Evolutionary conservation across 2,113 vertebrate species (phyloP), one percentile per base, ranked within the genome.

Genomic region (Ibidorhyncha struthersii): DNA sequence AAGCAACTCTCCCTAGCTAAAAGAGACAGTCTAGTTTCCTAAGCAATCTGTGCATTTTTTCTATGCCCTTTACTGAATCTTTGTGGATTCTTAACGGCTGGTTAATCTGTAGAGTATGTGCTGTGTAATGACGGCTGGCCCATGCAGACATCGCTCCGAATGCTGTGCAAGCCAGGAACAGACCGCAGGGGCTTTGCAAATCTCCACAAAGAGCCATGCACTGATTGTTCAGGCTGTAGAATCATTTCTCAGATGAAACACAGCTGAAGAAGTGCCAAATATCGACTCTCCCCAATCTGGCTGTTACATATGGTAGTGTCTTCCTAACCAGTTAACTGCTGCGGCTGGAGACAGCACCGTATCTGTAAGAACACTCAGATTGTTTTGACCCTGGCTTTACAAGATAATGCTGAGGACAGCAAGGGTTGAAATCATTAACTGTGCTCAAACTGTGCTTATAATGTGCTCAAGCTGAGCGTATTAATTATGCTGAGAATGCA

Each of bases 261-360:
- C 78, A 96, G 80, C 86, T 93, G 90, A 97, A 81, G 76, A 94
- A 92, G 47, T 92, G 96, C 96, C 94, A 97, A 93, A 97, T 93
- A 93, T 52, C 14, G 29, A 81, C n/a, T 91, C 43, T 94, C 71
- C 29, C 67, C 93, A 90, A 19, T 85, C 85, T 93, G 82, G 77
- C 56, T 62, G 52, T 93, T 94, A 82, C 91, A 94, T 69, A 82
- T 62, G 74, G 80, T 49, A 71, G 90, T 62, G 59, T 86, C 89
- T 96, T 98, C 89, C 93, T 93, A 88, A 85, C 67, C 79, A 91
- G 81, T 94, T 97, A 91, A 87, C 81, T 85, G 55, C 94, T 95
- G 63, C 59, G 85, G 71, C 82, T 95, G 85, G 90, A 91, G 36
- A 95, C 96, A 82, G 47, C 50, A 40, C 49, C 53, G 38, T 59